phyloP scores from a whole-genome alignment of 2,797 vertebrate genomes.

The Petrocephalus sullivani region DNA sequence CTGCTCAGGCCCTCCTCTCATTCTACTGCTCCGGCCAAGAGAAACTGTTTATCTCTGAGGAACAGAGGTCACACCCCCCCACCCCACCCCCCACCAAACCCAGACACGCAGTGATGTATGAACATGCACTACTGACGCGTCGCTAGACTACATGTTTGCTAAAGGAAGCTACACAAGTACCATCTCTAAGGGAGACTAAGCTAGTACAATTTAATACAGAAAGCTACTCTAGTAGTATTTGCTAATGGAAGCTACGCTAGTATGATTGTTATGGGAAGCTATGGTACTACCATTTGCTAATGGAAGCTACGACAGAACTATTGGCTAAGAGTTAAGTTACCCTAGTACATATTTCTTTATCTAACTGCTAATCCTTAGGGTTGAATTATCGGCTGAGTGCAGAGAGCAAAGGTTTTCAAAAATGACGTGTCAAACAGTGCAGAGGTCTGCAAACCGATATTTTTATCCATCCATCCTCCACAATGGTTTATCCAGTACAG shows the following conservation, averaged over 20 bases:
- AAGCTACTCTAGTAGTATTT: neutral
- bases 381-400: neutral
- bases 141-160: neutral
- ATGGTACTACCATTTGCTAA: neutral
- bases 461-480: neutral
- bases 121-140: neutral
- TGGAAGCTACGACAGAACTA: neutral
- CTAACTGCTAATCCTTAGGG: neutral
- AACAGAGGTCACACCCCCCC: neutral
- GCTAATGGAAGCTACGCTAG: neutral
- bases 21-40: neutral
- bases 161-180: neutral
- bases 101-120: neutral
- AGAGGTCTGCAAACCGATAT: neutral
- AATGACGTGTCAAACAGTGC: neutral
- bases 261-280: neutral
- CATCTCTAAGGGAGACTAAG: neutral
- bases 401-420: constrained; percentile 1
- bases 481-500: neutral
- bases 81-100: neutral
- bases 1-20: constrained; percentile 2
- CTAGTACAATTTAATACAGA: neutral
- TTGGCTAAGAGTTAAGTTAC: neutral
- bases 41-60: neutral
- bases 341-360: neutral